Base-by-base conservation (phyloP, 2,797 vertebrate genomes). In the Melopsittacus undulatus region DNA sequence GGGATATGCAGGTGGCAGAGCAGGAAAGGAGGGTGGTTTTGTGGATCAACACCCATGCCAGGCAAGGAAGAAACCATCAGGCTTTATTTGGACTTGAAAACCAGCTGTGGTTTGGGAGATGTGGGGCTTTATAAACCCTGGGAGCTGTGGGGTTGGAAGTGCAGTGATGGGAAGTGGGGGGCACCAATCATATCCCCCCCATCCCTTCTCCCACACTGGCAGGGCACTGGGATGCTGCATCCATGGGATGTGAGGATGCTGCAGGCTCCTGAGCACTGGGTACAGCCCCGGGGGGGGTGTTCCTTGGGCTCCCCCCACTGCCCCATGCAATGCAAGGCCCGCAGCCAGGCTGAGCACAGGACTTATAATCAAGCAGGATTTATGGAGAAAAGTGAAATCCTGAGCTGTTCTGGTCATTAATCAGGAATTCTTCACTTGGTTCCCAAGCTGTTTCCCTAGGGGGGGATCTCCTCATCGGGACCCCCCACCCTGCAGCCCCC, bases 351-450 rank as follows among this genome's bases (percentile, higher is more conserved):
- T 91, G 84, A 73, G 92, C 13, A 5, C 23, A 7, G 42, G 46
- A 48, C 43, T 81, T 93, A 7, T 88, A 88, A 91, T 83, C 83
- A 92, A 80, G 66, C 88, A 63, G 88, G 90, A 94, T 96, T 94
- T 91, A 95, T 88, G 88, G 86, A 77, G 92, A 83, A 96, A 92
- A 86, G 54, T 3, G 1, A 90, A 93, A 93, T 93, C 85, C 88
- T 0, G 10, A 77, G 76, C 69, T 83, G 76, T 67, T 86, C 62
- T 88, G 83, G 83, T 74, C 90, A 80, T 93, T 87, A 90, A 95
- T 77, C 88, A 73, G 91, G 86, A 94, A 92, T 96, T 87, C 87
- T 87, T 79, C 0, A 2, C 87, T 88, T 34, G 3, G 72, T 62
- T 93, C 90, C 79, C 83, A 73, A 94, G 77, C 62, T 17, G 74